These are phyloP conservation scores for Misgurnus anguillicaudatus DNA, from an alignment of 2,113 vertebrate species.

Conservation along the genomic window DNA sequence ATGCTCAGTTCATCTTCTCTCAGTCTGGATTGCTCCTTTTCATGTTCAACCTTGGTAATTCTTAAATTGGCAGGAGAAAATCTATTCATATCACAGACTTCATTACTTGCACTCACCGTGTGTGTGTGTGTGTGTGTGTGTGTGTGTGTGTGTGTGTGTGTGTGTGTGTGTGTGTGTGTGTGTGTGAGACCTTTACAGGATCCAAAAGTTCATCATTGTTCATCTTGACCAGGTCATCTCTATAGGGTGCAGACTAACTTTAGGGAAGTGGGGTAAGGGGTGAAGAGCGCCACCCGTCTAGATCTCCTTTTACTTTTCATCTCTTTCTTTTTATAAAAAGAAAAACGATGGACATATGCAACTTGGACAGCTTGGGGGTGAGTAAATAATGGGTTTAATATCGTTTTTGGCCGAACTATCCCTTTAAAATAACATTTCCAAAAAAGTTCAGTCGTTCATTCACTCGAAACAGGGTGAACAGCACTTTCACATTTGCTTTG, in stretches of 20 bases:
- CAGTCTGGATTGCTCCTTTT: constrained; percentile 22
- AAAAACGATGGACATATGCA: no score
- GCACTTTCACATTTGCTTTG: no score
- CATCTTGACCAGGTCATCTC: constrained; percentile 57
- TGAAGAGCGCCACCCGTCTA: constrained; percentile 48
- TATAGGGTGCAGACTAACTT: constrained; percentile 59
- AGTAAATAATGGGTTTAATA: no score
- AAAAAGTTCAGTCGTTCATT: no score
- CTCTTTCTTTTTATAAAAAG: constrained; percentile 27
- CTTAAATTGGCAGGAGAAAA: constrained; percentile 62
- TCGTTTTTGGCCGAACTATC: no score
- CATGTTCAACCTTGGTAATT: constrained; percentile 55
- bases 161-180: neutral
- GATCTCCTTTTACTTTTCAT: constrained; percentile 42
- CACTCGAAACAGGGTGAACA: no score
- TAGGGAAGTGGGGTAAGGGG: constrained; percentile 56
- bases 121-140: no score
- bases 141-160: neutral
- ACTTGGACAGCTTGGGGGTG: no score
- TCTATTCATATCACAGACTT: constrained; percentile 60
- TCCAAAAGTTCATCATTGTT: constrained; percentile 75
- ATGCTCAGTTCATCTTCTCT: neutral
- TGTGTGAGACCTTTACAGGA: constrained; percentile 68
- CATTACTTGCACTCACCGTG: constrained; percentile 55
- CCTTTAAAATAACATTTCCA: no score